Conservation (phyloP, 37 sponge, comb jelly and placozoan species). For the Hormiphora californensis region DNA sequence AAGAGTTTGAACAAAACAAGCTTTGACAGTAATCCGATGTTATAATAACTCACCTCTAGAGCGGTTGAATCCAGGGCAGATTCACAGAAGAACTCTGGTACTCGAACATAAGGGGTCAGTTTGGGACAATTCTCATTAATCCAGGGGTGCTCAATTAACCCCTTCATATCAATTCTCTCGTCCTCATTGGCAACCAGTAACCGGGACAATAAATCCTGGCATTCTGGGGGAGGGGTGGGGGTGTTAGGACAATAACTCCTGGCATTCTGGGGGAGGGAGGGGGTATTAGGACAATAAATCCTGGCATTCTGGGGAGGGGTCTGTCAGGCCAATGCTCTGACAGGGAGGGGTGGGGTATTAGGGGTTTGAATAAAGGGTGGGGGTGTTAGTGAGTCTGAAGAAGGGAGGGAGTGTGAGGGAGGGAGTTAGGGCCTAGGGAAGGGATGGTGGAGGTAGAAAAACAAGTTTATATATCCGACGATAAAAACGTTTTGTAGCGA, state of each 20-base stretch:
- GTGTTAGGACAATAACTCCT: slow-evolving; percentile 61
- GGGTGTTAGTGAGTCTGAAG: not conserved
- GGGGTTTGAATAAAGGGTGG: not conserved
- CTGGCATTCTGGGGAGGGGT: slow-evolving; percentile 59
- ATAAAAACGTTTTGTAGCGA: no score
- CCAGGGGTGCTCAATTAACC: slow-evolving; percentile 78
- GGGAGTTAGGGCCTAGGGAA: not conserved
- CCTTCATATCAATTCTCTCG: slow-evolving; percentile 69
- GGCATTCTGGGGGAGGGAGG: slow-evolving; percentile 59
- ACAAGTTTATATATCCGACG: no score
- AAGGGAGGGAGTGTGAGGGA: not conserved
- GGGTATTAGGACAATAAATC: slow-evolving; percentile 61
- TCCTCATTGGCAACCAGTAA: slow-evolving; percentile 71
- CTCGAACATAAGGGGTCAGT: not conserved
- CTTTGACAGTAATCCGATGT: no score
- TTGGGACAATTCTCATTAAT: slow-evolving; percentile 57
- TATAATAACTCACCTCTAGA: slow-evolving; percentile 2
- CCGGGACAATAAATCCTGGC: slow-evolving; percentile 68
- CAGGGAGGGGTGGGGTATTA: not conserved
- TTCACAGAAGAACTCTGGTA: slow-evolving; percentile 1
- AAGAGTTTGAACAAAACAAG: no score
- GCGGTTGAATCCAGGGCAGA: not conserved
- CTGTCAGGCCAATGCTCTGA: not conserved
- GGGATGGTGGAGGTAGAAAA: no score
- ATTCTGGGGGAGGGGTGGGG: slow-evolving; percentile 48